These are phyloP conservation scores for Chymomyza procnemis DNA, from an alignment of 2,888 invertebrate genomes.

Conservation along the genomic window DNA sequence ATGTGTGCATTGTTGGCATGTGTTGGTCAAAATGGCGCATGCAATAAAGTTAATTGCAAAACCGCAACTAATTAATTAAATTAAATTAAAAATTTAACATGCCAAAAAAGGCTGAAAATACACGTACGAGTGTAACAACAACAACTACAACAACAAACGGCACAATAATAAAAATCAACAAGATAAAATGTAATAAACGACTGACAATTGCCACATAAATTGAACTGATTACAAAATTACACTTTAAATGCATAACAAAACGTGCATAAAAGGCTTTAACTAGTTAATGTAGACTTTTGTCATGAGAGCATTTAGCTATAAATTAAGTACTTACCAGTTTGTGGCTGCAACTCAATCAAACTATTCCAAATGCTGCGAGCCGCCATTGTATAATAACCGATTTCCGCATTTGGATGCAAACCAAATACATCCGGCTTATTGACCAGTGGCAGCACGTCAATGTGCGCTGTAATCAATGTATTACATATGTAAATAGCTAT, in stretches of 20 bases:
- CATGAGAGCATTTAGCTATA: not conserved
- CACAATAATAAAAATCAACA: slow-evolving; percentile 45
- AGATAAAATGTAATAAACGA: slow-evolving; percentile 69
- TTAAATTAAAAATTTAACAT: slow-evolving; percentile 73
- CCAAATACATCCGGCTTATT: slow-evolving; percentile 96
- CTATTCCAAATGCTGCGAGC: slow-evolving; percentile 91
- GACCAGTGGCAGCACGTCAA: slow-evolving; percentile 89
- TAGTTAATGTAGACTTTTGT: not conserved
- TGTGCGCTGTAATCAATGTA: slow-evolving; percentile 81
- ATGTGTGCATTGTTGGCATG: slow-evolving; percentile 55
- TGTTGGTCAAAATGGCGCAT: slow-evolving; percentile 63
- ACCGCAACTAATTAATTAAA: slow-evolving; percentile 78
- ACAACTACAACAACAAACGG: slow-evolving; percentile 50
- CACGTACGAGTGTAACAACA: not conserved
- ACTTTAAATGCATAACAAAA: not conserved
- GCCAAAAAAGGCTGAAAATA: slow-evolving; percentile 48
- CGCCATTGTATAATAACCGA: slow-evolving; percentile 93
- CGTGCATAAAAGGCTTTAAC: too few relatives aligned
- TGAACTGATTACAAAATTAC: slow-evolving; percentile 49
- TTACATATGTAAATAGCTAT: slow-evolving; percentile 44
- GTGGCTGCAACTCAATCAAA: slow-evolving; percentile 92
- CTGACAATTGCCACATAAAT: slow-evolving; percentile 70
- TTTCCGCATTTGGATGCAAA: slow-evolving; percentile 96
- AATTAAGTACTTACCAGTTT: slow-evolving; percentile 83
- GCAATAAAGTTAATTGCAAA: slow-evolving; percentile 78